phyloP scores from a whole-genome alignment of 2,888 invertebrate genomes.

The Mechanitis messenoides region DNA sequence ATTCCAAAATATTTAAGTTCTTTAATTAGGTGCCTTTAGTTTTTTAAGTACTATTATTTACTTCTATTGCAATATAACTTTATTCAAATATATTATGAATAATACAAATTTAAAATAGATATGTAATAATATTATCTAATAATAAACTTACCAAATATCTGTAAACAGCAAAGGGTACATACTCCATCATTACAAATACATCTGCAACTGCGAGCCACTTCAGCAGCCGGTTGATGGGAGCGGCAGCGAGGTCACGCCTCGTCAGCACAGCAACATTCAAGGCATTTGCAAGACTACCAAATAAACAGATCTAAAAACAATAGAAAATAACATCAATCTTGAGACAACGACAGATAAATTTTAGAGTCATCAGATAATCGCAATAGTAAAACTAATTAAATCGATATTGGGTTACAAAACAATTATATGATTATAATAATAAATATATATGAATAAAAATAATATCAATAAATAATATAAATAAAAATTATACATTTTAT shows the following conservation, averaged over 20 bases:
- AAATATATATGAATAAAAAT: too few species aligned
- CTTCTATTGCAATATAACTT: too few species aligned
- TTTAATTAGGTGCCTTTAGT: not conserved
- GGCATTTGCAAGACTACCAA: conserved; percentile 91
- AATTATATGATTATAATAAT: too few species aligned
- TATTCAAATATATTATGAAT: too few species aligned
- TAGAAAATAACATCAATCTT: too few species aligned
- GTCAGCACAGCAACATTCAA: conserved; percentile 92
- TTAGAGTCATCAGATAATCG: too few species aligned
- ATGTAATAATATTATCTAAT: not conserved
- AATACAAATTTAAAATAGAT: too few species aligned
- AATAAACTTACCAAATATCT: conserved; percentile 62
- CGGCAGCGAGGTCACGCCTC: conserved; percentile 85
- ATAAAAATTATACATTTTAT: too few species aligned
- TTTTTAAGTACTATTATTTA: not conserved
- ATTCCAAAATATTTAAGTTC: not conserved
- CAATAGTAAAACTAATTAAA: too few species aligned
- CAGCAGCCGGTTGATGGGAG: conserved; percentile 91
- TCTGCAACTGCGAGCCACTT: conserved; percentile 92
- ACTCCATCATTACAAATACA: conserved; percentile 91
- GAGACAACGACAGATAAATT: too few species aligned
- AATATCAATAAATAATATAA: too few species aligned
- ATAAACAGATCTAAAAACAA: conserved; percentile 82
- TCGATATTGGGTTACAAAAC: too few species aligned
- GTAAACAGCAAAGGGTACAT: conserved; percentile 69